A percentile compares a stretch with the other conserved stretches of the same genome.
phyloP scores from a whole-genome alignment of 2,888 invertebrate genomes.

The Stegophylla sp. region DNA sequence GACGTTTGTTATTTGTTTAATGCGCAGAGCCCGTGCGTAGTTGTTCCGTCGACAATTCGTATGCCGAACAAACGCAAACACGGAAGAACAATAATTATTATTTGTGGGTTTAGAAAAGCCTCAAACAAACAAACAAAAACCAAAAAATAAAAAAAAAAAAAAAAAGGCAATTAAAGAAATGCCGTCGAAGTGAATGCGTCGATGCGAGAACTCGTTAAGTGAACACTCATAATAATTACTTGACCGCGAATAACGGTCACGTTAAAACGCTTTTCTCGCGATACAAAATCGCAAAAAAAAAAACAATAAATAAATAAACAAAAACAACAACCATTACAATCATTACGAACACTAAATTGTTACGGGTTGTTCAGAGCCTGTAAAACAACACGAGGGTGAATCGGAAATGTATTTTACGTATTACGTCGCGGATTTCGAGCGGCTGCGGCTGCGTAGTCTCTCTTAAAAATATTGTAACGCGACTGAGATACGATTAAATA shows the following conservation, averaged over 20 bases:
- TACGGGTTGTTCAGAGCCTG: no score
- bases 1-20: constrained; percentile 10
- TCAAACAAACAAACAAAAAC: background rate
- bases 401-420: background rate
- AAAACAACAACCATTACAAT: no score
- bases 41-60: background rate
- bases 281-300: background rate
- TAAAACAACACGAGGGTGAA: no score
- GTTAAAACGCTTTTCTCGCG: background rate
- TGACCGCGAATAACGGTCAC: background rate
- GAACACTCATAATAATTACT: no score
- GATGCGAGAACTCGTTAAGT: background rate
- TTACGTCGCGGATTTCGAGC: background rate
- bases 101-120: background rate
- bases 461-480: background rate
- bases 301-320: background rate
- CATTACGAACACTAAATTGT: no score
- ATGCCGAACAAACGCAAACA: background rate
- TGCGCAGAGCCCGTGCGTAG: no score
- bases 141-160: no score
- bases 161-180: no score
- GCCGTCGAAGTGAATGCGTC: no score
- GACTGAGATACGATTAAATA: background rate
- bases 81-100: background rate
- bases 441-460: no score